A percentile compares a stretch with the other conserved stretches of the same genome.
phyloP scores from a whole-genome alignment of 2,113 vertebrate genomes.

The Salminus brasiliensis region DNA sequence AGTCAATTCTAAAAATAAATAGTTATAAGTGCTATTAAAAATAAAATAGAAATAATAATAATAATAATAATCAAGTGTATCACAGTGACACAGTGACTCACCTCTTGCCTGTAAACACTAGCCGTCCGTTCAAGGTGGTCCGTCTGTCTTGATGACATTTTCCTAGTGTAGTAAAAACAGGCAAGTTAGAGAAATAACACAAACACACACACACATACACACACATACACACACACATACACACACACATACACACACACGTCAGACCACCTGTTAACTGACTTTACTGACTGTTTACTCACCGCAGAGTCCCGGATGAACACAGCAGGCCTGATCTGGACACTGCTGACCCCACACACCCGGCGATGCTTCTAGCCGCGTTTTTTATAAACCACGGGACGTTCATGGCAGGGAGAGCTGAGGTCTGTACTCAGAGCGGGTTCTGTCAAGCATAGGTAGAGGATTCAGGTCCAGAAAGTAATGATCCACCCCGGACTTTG shows the following conservation, averaged over 20 bases:
- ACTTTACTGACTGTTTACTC: conserved; percentile 51
- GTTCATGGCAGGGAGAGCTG: conserved; percentile 58
- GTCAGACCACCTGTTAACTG: too few relatives aligned
- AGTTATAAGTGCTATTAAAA: too few relatives aligned
- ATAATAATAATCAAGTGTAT: background rate
- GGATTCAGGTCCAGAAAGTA: too few relatives aligned
- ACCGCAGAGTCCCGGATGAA: conserved; percentile 72
- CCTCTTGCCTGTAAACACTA: conserved; percentile 83
- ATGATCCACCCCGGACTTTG: too few relatives aligned
- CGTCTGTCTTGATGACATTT: conserved; percentile 81
- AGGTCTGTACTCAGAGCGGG: background rate
- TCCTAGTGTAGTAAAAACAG: conserved; percentile 66
- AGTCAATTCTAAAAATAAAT: too few relatives aligned
- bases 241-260: too few relatives aligned
- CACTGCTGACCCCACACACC: conserved; percentile 26
- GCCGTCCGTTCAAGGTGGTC: conserved; percentile 92
- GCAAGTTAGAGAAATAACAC: background rate
- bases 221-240: too few relatives aligned
- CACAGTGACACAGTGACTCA: conserved; percentile 64
- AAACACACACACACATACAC: background rate
- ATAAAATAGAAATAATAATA: too few relatives aligned
- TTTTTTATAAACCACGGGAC: conserved; percentile 67
- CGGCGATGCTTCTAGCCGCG: conserved; percentile 63
- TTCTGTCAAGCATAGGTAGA: background rate
- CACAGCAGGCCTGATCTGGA: conserved; percentile 55